Evolutionary conservation across 2,113 vertebrate genomes (phyloP), one percentile per base, ranked within the genome.

Genomic region (Pteropus alecto): DNA sequence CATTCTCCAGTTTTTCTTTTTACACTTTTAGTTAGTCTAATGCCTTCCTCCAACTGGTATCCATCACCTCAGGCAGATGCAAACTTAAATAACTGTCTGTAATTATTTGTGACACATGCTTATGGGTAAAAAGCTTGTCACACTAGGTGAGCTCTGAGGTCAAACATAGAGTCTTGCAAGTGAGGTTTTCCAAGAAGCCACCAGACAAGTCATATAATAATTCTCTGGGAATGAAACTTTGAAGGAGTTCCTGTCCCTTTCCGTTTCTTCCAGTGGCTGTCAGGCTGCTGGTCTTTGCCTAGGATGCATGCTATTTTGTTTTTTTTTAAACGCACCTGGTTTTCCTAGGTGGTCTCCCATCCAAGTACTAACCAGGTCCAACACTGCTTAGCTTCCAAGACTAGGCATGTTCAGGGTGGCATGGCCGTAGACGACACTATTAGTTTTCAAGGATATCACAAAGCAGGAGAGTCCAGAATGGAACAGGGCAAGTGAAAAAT

Each of bases 41-140:
- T 92, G 51, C n/a, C 74, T 76, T 65, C 38, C 6, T 16, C 30
- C 43, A 73, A 30, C 54, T 71, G 54, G 65, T 83, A 77, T 43
- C 60, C 51, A 30, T 60, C 35, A 56, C 65, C 54, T 81, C 22
- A 92, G 46, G 73, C 16, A 81, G 30, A 46, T 35, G 56, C 28
- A 43, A 63, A 84, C 28, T 92, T 68, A 88, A 73, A 28, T 63
- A 54, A 77, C 33, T 46, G 61, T n/a, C 46, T 68, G 15, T 76
- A 82, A 82, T n/a, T 76, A 46, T 92, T 95, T 88, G 51, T 41
- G 21, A 93, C 48, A 77, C 88, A 89, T 70, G n/a, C 41, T 48
- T 43, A 77, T 13, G 41, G 68, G 30, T 14, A 70, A 61, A 88
- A 89, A 35, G 28, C 9, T 70, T 88, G 89, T 84, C 60, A 89